phyloP scores from a whole-genome alignment of 2,113 vertebrate genomes.

The Actenoides lindsayi region DNA sequence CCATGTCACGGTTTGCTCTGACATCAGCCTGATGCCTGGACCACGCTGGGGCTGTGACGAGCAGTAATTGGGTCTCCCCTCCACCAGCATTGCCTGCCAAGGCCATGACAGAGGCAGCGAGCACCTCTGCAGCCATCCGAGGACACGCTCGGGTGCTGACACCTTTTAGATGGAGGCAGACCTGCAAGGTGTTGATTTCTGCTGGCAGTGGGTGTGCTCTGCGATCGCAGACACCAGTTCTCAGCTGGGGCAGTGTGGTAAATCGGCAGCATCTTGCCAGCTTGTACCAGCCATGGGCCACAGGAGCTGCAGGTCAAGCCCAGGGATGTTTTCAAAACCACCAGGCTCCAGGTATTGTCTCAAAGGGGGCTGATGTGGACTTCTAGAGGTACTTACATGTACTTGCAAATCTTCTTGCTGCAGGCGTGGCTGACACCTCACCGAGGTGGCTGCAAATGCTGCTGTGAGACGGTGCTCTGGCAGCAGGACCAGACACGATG shows the following conservation, averaged over 20 bases:
- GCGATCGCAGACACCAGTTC: background rate
- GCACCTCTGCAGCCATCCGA: background rate
- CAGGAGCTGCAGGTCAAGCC: background rate
- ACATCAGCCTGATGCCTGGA: background rate
- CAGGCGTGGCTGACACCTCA: background rate
- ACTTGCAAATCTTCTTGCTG: background rate
- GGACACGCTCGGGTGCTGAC: accelerated
- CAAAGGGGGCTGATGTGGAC: background rate
- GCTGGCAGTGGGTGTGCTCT: background rate
- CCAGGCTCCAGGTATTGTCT: background rate
- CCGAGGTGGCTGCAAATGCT: background rate
- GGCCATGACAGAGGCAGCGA: background rate
- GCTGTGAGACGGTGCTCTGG: accelerated
- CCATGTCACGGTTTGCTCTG: background rate
- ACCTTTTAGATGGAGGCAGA: background rate
- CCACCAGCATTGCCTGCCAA: background rate
- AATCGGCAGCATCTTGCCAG: background rate
- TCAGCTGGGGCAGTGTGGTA: background rate
- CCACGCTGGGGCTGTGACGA: background rate
- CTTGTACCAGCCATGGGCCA: background rate
- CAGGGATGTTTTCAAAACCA: background rate
- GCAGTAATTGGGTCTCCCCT: background rate
- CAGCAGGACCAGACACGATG: background rate
- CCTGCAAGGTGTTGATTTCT: background rate
- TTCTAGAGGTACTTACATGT: background rate